Base-by-base conservation (phyloP, 2,888 invertebrate genomes). In the Metacarcinus magister region DNA sequence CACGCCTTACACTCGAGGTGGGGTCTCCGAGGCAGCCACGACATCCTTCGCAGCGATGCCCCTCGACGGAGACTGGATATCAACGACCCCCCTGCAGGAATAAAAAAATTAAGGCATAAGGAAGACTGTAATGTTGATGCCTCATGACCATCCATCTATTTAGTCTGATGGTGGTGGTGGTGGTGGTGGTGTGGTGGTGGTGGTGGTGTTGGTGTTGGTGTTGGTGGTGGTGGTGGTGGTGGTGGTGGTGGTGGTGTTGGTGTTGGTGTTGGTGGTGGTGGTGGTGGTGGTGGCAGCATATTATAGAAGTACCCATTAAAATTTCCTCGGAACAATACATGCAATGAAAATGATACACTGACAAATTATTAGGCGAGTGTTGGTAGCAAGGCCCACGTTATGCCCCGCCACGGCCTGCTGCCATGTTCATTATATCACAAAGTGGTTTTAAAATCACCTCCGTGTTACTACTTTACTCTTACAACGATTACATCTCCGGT, bases 1-100 rank as follows among this genome's bases (percentile, higher is more conserved):
- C 98, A 98, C 95, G 98, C 98, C 10, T 97, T 97, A 94, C 98
- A 98, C 96, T 98, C 98, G 97, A 98, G 97, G 97, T 98, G 98
- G 16, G 98, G 98, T 96, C 98, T 98, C 96, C 98, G 93, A 13
- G 97, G 97, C 75, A 97, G 92, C 97, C 95, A 96, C 60, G 97
- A 96, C 97, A 97, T 97, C 89, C 97, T 94, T 13, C 96, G 96
- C 75, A 96, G 93, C 54, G 96, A 96, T 43, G 93, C 94, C 44
- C 96, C 95, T 44, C 96, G 96, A 43, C 96, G 96, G 4, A 96
- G 93, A 23, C 93, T 95, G 28, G 96, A 93, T n/a, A 94, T 92
- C 92, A 95, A 54, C 92, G 95, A 95, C 44, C 94, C 96, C 28
- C 94, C 96, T 95, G 90, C 2, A 43, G 44, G 44, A n/a, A n/a